These are phyloP conservation scores for Syngnathus acus DNA, from an alignment of 2,797 vertebrate genomes.

Conservation along the genomic window DNA sequence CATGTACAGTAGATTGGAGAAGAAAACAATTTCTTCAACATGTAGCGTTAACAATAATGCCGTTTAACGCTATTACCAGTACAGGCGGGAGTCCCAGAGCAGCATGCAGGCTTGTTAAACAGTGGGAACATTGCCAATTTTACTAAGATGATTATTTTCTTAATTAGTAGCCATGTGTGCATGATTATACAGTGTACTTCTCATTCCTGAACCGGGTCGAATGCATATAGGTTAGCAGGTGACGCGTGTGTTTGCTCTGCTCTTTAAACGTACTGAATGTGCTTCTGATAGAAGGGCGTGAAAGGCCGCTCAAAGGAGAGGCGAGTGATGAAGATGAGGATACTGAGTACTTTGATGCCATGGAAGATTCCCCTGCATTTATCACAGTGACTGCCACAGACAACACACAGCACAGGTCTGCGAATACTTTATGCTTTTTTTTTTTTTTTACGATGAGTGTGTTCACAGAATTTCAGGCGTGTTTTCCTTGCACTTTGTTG, in stretches of 20 bases:
- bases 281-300: constrained; percentile 59
- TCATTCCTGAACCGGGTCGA: constrained; percentile 24
- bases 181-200: constrained; percentile 32
- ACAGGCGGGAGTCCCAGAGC: constrained; percentile 8
- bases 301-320: constrained; percentile 80
- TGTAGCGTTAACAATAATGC: not conserved
- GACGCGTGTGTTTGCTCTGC: constrained; percentile 6
- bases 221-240: constrained; percentile 11
- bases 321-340: constrained; percentile 99
- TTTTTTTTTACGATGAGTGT: not conserved
- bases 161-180: constrained; percentile 46
- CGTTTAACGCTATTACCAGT: constrained; percentile 5
- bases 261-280: constrained; percentile 14
- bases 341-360: constrained; percentile 97
- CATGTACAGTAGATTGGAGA: not conserved
- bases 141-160: constrained; percentile 48
- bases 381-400: constrained; percentile 92
- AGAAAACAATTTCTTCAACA: not conserved
- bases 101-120: constrained; percentile 31
- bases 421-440: not conserved
- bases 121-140: constrained; percentile 41
- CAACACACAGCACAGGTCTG: constrained; percentile 84
- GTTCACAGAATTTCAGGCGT: not conserved
- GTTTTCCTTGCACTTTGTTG: not conserved
- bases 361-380: constrained; percentile 94